phyloP scores from a whole-genome alignment of 1,140 invertebrate species.

The Yoshiicerus persimilis region DNA sequence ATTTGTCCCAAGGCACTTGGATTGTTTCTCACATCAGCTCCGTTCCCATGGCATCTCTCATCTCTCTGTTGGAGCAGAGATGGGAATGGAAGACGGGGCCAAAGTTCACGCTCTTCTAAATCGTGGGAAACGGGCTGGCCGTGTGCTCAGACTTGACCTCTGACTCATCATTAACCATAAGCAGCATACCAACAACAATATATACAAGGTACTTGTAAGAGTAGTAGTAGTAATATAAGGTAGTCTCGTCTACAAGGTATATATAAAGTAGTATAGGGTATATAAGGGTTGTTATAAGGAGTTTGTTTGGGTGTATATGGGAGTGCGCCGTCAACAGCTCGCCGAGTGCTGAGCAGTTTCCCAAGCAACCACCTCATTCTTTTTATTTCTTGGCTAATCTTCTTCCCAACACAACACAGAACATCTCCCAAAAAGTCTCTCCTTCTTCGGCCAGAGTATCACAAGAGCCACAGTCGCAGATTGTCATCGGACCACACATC shows the following conservation, averaged over 20 bases:
- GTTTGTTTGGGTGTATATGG: background rate
- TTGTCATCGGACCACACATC: no score
- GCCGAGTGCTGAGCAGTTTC: background rate
- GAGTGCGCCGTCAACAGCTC: background rate
- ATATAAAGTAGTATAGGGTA: background rate
- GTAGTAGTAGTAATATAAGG: no score
- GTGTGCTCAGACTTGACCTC: constrained; percentile 23
- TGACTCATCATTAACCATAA: constrained; percentile 12
- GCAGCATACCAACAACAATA: no score
- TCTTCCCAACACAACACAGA: no score
- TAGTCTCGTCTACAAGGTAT: no score
- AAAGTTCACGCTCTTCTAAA: constrained; percentile 33
- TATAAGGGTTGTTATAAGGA: background rate
- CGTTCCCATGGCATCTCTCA: background rate
- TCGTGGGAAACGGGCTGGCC: constrained; percentile 32
- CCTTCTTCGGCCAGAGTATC: background rate
- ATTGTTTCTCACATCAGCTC: background rate
- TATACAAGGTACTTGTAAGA: no score
- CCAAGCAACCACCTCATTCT: background rate
- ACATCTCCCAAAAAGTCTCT: no score
- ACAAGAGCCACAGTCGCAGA: background rate
- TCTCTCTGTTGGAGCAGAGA: background rate
- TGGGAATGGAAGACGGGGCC: background rate
- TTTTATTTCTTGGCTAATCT: background rate
- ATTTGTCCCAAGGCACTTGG: background rate